Percentiles rank a stretch among this genome's conserved stretches.
Evolutionary conservation across 1,140 invertebrate genomes (phyloP).

Genomic region (Geopemphigus sp.): DNA sequence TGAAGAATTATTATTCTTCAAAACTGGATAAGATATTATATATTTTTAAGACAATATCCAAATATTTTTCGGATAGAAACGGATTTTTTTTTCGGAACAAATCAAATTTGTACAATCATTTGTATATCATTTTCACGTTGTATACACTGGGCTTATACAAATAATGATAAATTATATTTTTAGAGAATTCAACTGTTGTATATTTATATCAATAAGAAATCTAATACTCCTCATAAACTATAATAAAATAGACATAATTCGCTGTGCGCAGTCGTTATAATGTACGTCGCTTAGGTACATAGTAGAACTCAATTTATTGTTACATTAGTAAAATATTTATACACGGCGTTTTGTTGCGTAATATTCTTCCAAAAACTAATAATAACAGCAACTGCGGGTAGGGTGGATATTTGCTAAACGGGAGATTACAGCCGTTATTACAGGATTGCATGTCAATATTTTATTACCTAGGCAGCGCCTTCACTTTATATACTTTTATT

Average conservation of each 20-base stretch:
- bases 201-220: no score
- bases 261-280: conserved; percentile 26
- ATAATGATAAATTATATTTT: no score
- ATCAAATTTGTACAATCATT: no score
- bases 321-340: no score
- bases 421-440: conserved; percentile 47
- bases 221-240: neutral
- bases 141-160: no score
- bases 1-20: no score
- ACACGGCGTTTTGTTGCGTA: neutral
- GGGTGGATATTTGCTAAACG: conserved; percentile 42
- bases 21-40: no score
- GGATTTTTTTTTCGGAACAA: no score
- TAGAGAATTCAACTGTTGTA: no score
- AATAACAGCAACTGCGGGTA: neutral
- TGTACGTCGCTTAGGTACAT: neutral
- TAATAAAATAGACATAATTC: conserved; percentile 22
- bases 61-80: no score
- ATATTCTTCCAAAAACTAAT: conserved; percentile 39
- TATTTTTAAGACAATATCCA: no score
- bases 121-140: no score
- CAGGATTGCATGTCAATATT: conserved; percentile 48
- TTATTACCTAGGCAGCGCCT: conserved; percentile 47
- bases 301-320: conserved; percentile 41
- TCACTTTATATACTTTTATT: conserved; percentile 37